Evolutionary conservation across 2,888 invertebrate species (phyloP).

Genomic region (Athripsodes cinereus): DNA sequence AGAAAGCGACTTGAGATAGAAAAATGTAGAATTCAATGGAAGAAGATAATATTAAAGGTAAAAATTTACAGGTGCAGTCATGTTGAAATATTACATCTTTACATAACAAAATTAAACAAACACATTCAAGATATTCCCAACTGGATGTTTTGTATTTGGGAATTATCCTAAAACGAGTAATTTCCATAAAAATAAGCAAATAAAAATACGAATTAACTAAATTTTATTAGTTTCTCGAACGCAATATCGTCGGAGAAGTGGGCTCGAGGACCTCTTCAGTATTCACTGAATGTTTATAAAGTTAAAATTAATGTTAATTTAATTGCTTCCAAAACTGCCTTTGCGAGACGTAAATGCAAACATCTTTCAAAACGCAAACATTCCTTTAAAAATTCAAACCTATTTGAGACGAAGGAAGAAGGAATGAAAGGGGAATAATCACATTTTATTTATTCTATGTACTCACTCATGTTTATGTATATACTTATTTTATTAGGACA

Average conservation of each 20-base stretch:
- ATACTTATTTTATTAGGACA: too few species aligned
- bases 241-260: not conserved
- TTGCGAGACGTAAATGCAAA: conserved; percentile 24
- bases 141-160: not conserved
- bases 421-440: not conserved
- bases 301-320: conserved; percentile 28
- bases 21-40: too few species aligned
- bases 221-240: conserved; percentile 9
- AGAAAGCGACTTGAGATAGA: too few species aligned
- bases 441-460: too few species aligned
- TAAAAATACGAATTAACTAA: conserved; percentile 17
- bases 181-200: conserved; percentile 18
- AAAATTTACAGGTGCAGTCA: too few species aligned
- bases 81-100: too few species aligned
- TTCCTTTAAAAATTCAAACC: conserved; percentile 18
- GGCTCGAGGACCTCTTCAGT: not conserved
- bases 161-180: conserved; percentile 10
- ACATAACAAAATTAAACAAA: too few species aligned
- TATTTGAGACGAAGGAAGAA: not conserved
- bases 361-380: conserved; percentile 22
- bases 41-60: too few species aligned
- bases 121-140: too few species aligned
- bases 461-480: too few species aligned
- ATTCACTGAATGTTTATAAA: conserved; percentile 25
- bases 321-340: conserved; percentile 24